Base-by-base conservation (phyloP, 2,797 vertebrate species). In the Poeciliopsis presidionis region DNA sequence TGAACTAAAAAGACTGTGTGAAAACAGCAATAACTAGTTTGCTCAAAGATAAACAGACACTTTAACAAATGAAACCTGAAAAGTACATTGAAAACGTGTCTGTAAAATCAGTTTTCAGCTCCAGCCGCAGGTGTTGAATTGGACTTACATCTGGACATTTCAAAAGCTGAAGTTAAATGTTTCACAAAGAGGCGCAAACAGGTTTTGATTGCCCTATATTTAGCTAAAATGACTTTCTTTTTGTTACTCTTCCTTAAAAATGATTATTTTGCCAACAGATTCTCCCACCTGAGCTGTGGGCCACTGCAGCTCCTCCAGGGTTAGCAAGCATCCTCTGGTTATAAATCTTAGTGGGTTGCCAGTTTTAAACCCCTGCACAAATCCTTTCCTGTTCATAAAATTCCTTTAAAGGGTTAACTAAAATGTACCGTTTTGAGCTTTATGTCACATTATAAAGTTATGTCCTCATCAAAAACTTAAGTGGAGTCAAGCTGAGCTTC, bases 11-110 rank as follows among this genome's bases (percentile, higher is more conserved):
- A 41, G 73, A 73, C 22, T 2, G 5, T 22, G 25, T 41, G 7
- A 45, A 87, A 78, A 74, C 33, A 45, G 45, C 57, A n/a, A 65
- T 76, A 18, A 46, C 13, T 43, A 12, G 22, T 53, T 36, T 46
- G 13, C 0, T 72, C 46, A 20, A 74, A 76, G 43, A 78, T 7
- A 65, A 70, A 13, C 39, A 73, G 2, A 73, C 2, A 20, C 5
- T 33, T 49, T 49, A 11, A 5, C 12, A 22, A 36, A 45, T 2
- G 33, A 51, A 45, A 33, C 75, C 72, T 55, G 65, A 53, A 69
- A 47, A 36, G 51, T 1, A 41, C 46, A 4, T 45, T 7, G 28
- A 20, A 41, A 25, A 3, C 6, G 36, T 46, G 13, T 45, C 11
- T 9, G 33, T 70, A 45, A 46, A 6, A 69, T 69, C 25, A 7